Evolutionary conservation across 2,797 vertebrate species (phyloP).

Genomic region (Ara ararauna): DNA sequence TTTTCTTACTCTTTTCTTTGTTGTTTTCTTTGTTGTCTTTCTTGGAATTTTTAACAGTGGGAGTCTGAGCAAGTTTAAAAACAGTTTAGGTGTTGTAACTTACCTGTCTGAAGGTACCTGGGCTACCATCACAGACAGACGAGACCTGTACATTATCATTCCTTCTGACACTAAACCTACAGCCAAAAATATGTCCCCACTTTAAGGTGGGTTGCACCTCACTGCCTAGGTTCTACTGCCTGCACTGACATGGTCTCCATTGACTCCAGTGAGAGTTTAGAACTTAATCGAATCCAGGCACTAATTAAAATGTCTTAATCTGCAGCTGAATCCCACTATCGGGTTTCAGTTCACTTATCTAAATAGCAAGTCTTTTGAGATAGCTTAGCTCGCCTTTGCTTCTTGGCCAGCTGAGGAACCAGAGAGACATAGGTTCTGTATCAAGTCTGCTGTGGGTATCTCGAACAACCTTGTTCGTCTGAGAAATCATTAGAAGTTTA

Average conservation of each 20-base stretch:
- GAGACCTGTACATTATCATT: not conserved
- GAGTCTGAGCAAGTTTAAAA: not conserved
- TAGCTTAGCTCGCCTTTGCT: not conserved
- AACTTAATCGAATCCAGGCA: not conserved
- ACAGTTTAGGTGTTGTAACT: not conserved
- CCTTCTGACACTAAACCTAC: not conserved
- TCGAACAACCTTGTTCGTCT: not conserved
- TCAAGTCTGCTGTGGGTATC: not conserved
- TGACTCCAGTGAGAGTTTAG: not conserved
- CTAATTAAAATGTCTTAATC: not conserved
- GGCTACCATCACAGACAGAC: not conserved
- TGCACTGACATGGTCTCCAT: not conserved
- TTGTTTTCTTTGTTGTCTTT: not conserved
- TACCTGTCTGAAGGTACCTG: rapidly evolving
- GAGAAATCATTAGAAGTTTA: not conserved
- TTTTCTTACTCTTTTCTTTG: not conserved
- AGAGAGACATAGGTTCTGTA: rapidly evolving
- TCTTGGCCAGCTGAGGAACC: not conserved
- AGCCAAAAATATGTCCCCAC: not conserved
- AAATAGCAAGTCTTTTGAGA: not conserved
- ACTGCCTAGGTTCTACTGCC: not conserved
- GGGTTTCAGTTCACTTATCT: not conserved
- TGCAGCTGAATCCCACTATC: not conserved
- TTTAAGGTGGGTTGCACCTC: not conserved
- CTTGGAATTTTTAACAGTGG: not conserved